These are phyloP conservation scores for Plagiodera versicolora DNA, from an alignment of 2,888 invertebrate species.

Conservation along the genomic window DNA sequence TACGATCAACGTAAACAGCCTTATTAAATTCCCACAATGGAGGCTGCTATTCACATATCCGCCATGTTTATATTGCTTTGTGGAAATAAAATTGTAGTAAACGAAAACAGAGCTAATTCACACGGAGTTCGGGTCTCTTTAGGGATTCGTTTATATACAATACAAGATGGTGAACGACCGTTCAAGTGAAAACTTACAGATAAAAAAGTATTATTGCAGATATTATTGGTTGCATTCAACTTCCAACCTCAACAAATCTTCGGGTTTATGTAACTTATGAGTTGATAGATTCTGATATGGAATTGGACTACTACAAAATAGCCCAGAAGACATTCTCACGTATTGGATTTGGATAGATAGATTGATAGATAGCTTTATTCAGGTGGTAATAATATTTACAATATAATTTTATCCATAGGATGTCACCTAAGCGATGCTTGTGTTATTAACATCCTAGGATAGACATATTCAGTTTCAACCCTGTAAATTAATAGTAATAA, in stretches of 20 bases:
- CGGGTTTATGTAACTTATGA: too few species aligned
- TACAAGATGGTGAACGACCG: neutral
- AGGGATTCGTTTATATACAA: neutral
- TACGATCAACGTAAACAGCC: slow-evolving; percentile 37
- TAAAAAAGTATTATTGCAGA: neutral
- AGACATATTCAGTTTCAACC: too few species aligned
- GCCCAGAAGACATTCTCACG: too few species aligned
- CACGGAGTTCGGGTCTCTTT: slow-evolving; percentile 9
- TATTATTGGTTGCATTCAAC: neutral
- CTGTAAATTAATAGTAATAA: too few species aligned
- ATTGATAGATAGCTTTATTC: too few species aligned
- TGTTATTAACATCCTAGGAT: too few species aligned
- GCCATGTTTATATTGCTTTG: slow-evolving; percentile 32
- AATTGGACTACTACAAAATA: too few species aligned
- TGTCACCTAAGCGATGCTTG: too few species aligned
- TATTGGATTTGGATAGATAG: too few species aligned
- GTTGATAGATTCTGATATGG: too few species aligned
- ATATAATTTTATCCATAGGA: too few species aligned
- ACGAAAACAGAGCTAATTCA: slow-evolving; percentile 18
- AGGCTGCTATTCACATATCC: slow-evolving; percentile 31
- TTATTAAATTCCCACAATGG: slow-evolving; percentile 35
- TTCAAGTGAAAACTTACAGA: neutral
- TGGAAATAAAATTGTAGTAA: slow-evolving; percentile 19
- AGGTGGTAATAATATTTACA: too few species aligned
- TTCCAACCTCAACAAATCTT: neutral